These are phyloP conservation scores for Margarornis squamiger DNA, from an alignment of 2,797 vertebrate species.

Conservation along the genomic window DNA sequence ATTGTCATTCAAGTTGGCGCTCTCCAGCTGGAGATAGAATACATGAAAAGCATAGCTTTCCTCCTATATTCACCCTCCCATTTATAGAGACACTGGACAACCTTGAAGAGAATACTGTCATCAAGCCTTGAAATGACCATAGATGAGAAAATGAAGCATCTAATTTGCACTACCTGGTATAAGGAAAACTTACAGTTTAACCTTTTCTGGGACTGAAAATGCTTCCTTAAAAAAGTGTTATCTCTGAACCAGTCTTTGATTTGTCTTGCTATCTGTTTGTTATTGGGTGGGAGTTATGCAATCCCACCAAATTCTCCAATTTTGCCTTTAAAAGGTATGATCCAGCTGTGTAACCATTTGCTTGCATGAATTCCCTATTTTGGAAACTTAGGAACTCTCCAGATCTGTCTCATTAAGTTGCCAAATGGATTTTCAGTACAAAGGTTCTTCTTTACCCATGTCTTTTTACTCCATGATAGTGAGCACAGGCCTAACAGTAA, in stretches of 20 bases:
- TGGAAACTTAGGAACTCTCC: not conserved
- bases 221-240: not conserved
- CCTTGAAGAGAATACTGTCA: not conserved
- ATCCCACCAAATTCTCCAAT: not conserved
- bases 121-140: not conserved
- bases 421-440: not conserved
- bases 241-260: not conserved
- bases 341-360: not conserved
- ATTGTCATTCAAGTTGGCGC: not conserved
- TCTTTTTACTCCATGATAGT: not conserved
- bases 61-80: not conserved
- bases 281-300: not conserved
- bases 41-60: not conserved
- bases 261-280: not conserved
- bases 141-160: not conserved
- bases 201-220: not conserved
- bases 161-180: not conserved
- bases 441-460: not conserved
- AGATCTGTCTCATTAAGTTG: not conserved
- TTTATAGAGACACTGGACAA: not conserved
- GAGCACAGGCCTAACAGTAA: not conserved
- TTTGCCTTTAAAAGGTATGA: not conserved
- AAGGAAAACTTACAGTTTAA: not conserved
- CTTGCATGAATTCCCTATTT: not conserved
- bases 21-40: not conserved